Evolutionary conservation across 2,888 invertebrate genomes (phyloP), one percentile per base, ranked within the genome.

Genomic region (Rhamphomyia laevipes): DNA sequence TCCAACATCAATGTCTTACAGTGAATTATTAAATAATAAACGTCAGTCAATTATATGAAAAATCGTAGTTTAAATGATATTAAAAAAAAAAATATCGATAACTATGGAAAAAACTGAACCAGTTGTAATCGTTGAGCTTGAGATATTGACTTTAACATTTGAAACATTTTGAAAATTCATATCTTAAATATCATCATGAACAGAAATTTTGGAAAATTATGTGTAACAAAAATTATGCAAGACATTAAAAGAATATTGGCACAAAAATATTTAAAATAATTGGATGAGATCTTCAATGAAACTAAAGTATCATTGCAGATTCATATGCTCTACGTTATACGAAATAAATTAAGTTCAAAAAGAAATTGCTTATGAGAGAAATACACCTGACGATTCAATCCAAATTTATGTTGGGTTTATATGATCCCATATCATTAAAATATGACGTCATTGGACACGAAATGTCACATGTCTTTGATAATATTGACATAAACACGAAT

Each of bases 381-480:
- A 15, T 42, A 10, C 27, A 23, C 3, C 13, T 13, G 42, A 42
- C 27, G 46, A 50, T 38, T 18, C 21, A 38, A 43, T 50, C 16
- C 37, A 43, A 38, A 43, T 50, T n/a, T 31, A 43, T 18, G 43
- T 40, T 21, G 37, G 15, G 17, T 9, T 46, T 43, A 15, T 30
- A 43, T 7, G 15, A 15, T 23, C 47, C 51, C n/a, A 31, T 44
- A 46, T 38, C 43, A 4, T 1, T 49, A 16, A 46, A 43, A 6
- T 35, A 38, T 13, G 51, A 44, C n/a, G 45, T 23, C 12, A 16
- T 46, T 35, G 51, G 35, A 21, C 51, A 51, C 33, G 51, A 51
- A 38, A 43, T 50, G 27, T 46, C 46, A 2, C 50, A 50, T 44
- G 21, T 37, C 15, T 38, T 50, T 43, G 50, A 50, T 50, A 30